A percentile compares a stretch with the other conserved stretches of the same genome.
phyloP scores from a whole-genome alignment of 1,140 invertebrate species.

The Drosophila miranda region DNA sequence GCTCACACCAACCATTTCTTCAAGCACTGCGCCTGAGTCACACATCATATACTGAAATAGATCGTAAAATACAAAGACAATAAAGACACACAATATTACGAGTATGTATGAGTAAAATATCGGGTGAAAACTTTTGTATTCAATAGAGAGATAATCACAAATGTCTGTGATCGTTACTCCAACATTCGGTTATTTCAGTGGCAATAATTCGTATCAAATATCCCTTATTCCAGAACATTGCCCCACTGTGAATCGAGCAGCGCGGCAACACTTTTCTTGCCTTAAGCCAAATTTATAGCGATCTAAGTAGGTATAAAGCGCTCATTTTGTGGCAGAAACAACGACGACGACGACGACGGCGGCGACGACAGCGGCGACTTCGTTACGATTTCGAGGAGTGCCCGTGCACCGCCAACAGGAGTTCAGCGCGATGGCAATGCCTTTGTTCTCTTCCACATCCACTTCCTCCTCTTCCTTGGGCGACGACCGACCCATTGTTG shows the following conservation, averaged over 20 bases:
- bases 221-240: no score
- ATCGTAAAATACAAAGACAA: no score
- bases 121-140: no score
- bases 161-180: no score
- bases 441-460: conserved; percentile 38
- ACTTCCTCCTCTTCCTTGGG: not conserved
- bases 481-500: conserved; percentile 18
- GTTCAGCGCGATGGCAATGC: conserved; percentile 25
- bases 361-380: conserved; percentile 44
- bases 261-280: conserved; percentile 80
- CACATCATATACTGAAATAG: no score
- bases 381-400: conserved; percentile 76
- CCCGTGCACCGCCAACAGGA: conserved; percentile 55
- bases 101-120: no score
- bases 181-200: no score
- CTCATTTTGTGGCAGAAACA: conserved; percentile 75
- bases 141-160: no score
- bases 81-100: no score
- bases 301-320: conserved; percentile 80
- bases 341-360: conserved; percentile 32
- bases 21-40: no score
- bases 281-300: conserved; percentile 80
- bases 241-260: conserved; percentile 62
- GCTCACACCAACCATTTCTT: no score
- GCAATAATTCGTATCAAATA: no score